Evolutionary conservation across 2,113 vertebrate genomes (phyloP), one percentile per base, ranked within the genome.

Genomic region (Pavo muticus): DNA sequence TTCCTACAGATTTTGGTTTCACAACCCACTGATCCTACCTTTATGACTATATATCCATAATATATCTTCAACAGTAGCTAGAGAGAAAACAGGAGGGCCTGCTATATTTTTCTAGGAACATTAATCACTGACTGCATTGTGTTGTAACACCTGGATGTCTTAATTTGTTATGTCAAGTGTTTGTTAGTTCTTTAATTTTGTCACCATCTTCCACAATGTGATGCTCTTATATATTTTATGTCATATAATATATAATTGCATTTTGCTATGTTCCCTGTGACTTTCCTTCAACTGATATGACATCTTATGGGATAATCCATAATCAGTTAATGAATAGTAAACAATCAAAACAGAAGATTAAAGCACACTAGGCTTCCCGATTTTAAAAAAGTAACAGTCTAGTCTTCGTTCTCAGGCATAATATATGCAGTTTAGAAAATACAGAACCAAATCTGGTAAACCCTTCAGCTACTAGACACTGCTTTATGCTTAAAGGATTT

Each of bases 61-160:
- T 50, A 12, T 50, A 59, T 61, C 61, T 78, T 93, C 61, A 67
- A 29, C 25, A 44, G 42, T 30, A 91, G 24, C 37, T 56, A 57
- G 90, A 80, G 37, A 90, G 56, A 57, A 91, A 93, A 82, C n/a
- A 42, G 17, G 40, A 73, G n/a, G 16, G 27, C 44, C 32, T 75
- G 37, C 39, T 70, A 54, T 4, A 78, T 81, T 89, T 65, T 93
- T 83, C 84, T 72, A 79, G 37, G 44, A 64, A 63, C 57, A 85
- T 32, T 71, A 89, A 35, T 71, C 63, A 72, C 37, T 91, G 88
- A 84, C 84, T 92, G 63, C 65, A 78, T 91, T 86, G 45, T 73
- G 64, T 83, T 79, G 15, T 25, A 92, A 89, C 64, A 77, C 57
- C 57, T 87, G 74, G 24, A 8, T 81, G 5, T 83, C 61, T 87